phyloP scores from a whole-genome alignment of 2,797 vertebrate species.

The Labroides dimidiatus region DNA sequence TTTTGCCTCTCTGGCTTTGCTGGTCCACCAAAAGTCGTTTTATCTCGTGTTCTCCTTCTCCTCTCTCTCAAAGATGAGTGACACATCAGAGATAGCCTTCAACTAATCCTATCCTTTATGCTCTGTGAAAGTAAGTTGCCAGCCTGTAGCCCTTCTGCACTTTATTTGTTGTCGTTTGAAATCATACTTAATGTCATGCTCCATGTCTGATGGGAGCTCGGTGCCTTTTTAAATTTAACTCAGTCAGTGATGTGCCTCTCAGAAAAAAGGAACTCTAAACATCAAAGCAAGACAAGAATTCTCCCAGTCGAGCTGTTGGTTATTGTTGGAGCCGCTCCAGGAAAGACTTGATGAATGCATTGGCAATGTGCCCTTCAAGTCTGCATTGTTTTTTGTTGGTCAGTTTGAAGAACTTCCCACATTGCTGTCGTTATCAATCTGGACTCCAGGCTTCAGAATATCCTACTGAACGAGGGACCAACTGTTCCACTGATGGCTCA shows the following conservation, averaged over 20 bases:
- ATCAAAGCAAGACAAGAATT: slow-evolving; percentile 62
- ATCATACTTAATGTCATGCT: slow-evolving; percentile 77
- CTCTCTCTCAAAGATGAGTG: slow-evolving; percentile 69
- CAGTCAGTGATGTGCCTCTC: slow-evolving; percentile 40
- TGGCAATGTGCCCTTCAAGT: slow-evolving; percentile 51
- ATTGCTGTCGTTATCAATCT: slow-evolving; percentile 29
- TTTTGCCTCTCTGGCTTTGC: slow-evolving; percentile 55
- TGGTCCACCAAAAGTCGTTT: slow-evolving; percentile 64
- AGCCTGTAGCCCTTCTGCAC: slow-evolving; percentile 67
- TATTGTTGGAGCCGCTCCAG: slow-evolving; percentile 64
- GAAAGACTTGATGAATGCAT: slow-evolving; percentile 53
- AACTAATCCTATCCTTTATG: slow-evolving; percentile 75
- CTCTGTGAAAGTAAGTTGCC: slow-evolving; percentile 65
- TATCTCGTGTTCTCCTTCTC: slow-evolving; percentile 58
- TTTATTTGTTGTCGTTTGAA: slow-evolving; percentile 74
- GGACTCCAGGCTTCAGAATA: slow-evolving; percentile 5
- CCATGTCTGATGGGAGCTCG: slow-evolving; percentile 51
- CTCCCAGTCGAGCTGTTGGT: slow-evolving; percentile 58
- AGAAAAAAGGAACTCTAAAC: slow-evolving; percentile 58
- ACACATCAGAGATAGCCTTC: slow-evolving; percentile 78
- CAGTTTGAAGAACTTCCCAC: slow-evolving; percentile 42
- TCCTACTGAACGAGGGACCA: background rate
- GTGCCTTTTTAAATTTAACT: slow-evolving; percentile 60
- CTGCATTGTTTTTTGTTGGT: slow-evolving; percentile 48
- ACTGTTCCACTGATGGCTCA: background rate